phyloP scores from a whole-genome alignment of 2,888 invertebrate genomes.

The Anaspis maculata region DNA sequence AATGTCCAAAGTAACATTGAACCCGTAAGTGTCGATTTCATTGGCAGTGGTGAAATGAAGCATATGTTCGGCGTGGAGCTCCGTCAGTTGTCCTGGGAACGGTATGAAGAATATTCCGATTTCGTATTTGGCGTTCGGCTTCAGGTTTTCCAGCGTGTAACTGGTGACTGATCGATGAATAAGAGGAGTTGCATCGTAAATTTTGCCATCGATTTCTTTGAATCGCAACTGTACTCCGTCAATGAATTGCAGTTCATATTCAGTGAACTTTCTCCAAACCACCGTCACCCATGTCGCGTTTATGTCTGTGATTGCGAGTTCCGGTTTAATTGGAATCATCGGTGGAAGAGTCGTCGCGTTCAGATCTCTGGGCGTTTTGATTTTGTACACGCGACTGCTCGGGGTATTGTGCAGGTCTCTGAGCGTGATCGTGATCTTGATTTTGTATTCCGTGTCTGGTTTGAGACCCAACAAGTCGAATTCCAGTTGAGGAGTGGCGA shows the following conservation, averaged over 20 bases:
- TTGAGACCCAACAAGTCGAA: conserved; percentile 70
- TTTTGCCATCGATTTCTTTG: conserved; percentile 71
- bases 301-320: conserved; percentile 61
- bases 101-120: conserved; percentile 78
- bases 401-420: conserved; percentile 71
- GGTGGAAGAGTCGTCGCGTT: conserved; percentile 48
- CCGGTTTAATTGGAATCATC: conserved; percentile 62
- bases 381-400: conserved; percentile 66
- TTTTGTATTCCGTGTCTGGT: conserved; percentile 72
- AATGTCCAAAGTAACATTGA: conserved; percentile 69
- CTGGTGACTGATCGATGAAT: conserved; percentile 74
- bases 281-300: conserved; percentile 73
- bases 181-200: conserved; percentile 76
- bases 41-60: conserved; percentile 65
- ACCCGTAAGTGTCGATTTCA: conserved; percentile 71
- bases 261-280: conserved; percentile 73
- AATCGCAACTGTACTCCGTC: conserved; percentile 84
- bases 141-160: conserved; percentile 69
- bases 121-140: conserved; percentile 72
- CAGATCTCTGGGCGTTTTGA: conserved; percentile 56
- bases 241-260: conserved; percentile 73
- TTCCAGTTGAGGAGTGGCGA: conserved; percentile 78
- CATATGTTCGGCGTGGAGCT: conserved; percentile 62
- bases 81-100: conserved; percentile 69
- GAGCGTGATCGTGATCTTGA: conserved; percentile 71